Base-by-base conservation (phyloP, 2,797 vertebrate genomes). In the Acanthiza pusilla region DNA sequence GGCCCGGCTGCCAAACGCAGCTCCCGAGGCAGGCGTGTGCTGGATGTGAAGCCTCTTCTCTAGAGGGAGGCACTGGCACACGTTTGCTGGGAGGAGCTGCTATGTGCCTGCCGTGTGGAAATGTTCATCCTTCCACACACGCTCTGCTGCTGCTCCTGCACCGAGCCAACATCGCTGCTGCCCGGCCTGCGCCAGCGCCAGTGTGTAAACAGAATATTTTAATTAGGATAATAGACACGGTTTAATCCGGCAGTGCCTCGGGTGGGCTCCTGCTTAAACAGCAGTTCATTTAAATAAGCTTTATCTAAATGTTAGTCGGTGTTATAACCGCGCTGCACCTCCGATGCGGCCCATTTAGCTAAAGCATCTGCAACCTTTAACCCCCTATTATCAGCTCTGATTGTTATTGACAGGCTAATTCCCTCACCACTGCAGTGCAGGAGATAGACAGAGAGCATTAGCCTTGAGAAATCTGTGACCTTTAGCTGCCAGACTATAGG, bases 391-490 rank as follows among this genome's bases (percentile, higher is more conserved):
- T 95, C 95, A 88, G n/a, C 85, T 62, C 87, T 93, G 96, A 95
- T 96, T 96, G 92, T 88, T 96, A 91, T 89, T 96, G 97, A 93
- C 95, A 95, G 94, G 67, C 77, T 94, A 93, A 95, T 96, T 95
- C 94, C 94, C 88, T 70, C 34, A 74, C 89, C 89, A 83, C 81
- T 11, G 74, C 87, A 86, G 84, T 54, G 66, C 89, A 77, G 87
- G 71, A 95, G 91, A 96, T 61, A 92, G 81, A 57, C 94, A 70
- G 94, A 70, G 92, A 94, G 84, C 91, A 70, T 87, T 94, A 94
- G 92, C 96, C 96, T 96, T 92, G 95, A 97, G 94, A 95, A 95
- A 96, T 93, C 88, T 68, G 85, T 94, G 96, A 96, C 97, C 96
- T 96, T 96, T 97, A 90, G 80, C 75, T 90, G 92, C 88, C 94